phyloP scores from a whole-genome alignment of 2,888 invertebrate genomes.

The Agelastica alni region DNA sequence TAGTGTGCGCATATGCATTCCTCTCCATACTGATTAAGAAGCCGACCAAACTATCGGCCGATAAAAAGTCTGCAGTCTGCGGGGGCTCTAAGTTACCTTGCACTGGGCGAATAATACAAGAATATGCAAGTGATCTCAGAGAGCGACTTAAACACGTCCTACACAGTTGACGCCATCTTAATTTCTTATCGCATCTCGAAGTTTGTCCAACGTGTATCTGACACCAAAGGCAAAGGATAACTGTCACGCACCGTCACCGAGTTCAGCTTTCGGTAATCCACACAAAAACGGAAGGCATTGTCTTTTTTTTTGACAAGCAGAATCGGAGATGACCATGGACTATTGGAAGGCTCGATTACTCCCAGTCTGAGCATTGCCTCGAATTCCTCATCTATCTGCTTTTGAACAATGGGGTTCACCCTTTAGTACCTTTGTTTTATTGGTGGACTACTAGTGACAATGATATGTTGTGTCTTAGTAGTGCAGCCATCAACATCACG shows the following conservation, averaged over 20 bases:
- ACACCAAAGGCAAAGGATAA: slow-evolving; percentile 39
- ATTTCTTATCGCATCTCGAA: slow-evolving; percentile 41
- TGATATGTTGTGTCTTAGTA: slow-evolving; percentile 6
- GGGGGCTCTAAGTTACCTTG: too few species aligned
- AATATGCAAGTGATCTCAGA: too few species aligned
- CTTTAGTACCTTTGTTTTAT: slow-evolving; percentile 36
- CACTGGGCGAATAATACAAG: too few species aligned
- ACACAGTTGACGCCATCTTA: too few species aligned
- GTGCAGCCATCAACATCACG: slow-evolving; percentile 7
- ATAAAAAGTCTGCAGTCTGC: too few species aligned
- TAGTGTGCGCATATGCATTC: too few species aligned
- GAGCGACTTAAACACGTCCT: too few species aligned
- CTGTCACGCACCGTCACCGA: slow-evolving; percentile 38
- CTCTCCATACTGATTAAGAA: too few species aligned
- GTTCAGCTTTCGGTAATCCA: slow-evolving; percentile 30
- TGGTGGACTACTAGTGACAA: slow-evolving; percentile 12
- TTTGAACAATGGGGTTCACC: slow-evolving; percentile 30
- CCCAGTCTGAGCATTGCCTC: slow-evolving; percentile 44
- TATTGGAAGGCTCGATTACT: slow-evolving; percentile 43
- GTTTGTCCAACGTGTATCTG: slow-evolving; percentile 37
- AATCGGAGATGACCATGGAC: slow-evolving; percentile 44
- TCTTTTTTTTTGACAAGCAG: slow-evolving; percentile 34
- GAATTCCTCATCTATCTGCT: slow-evolving; percentile 37
- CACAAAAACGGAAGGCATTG: slow-evolving; percentile 3
- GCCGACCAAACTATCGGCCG: too few species aligned